phyloP scores from a whole-genome alignment of 2,888 invertebrate species.

The Tipula vernalis region DNA sequence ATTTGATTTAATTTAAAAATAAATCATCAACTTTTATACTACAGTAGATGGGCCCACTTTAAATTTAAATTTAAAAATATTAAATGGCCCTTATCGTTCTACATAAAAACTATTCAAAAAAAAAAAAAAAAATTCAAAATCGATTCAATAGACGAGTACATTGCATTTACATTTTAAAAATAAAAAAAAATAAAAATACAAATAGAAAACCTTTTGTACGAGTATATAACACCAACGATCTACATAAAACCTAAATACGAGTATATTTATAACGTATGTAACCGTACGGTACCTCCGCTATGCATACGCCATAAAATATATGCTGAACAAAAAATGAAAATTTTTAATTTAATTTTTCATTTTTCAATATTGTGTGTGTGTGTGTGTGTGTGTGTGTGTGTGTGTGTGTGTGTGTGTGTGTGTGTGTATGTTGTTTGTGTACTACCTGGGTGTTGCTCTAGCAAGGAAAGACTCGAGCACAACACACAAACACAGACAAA shows the following conservation, averaged over 20 bases:
- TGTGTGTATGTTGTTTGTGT: background rate
- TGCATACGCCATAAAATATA: background rate
- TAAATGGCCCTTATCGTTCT: background rate
- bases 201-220: background rate
- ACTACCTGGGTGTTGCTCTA: background rate
- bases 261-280: background rate
- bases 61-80: background rate
- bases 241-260: background rate
- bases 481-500: background rate
- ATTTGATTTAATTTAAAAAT: background rate
- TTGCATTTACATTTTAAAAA: background rate
- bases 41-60: background rate
- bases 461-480: background rate
- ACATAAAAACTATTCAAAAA: too few species aligned
- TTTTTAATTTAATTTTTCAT: conserved; percentile 4
- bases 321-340: background rate
- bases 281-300: background rate
- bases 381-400: background rate
- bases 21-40: background rate
- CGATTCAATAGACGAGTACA: background rate
- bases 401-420: too few species aligned
- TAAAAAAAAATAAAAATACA: background rate
- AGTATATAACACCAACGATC: background rate
- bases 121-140: background rate
- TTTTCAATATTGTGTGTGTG: background rate